Evolutionary conservation across 2,113 vertebrate genomes (phyloP).

Genomic region (Peromyscus leucopus): DNA sequence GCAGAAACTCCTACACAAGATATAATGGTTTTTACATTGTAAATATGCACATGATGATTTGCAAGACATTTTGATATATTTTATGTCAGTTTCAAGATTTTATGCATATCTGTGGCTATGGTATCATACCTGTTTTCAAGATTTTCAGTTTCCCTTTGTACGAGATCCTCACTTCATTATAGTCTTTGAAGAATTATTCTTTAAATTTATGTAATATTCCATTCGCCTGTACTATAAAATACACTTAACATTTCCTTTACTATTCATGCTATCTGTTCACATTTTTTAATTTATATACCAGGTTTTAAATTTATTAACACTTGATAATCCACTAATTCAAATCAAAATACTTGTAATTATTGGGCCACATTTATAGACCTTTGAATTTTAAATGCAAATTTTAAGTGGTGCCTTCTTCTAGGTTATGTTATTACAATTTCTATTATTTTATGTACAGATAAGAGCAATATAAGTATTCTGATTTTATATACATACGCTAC

Average conservation of each 20-base stretch:
- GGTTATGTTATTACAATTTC: fast-evolving
- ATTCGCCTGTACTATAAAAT: background rate
- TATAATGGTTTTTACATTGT: too few species aligned
- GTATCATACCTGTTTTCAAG: too few species aligned
- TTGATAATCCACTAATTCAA: conserved; percentile 39
- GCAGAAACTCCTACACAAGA: too few species aligned
- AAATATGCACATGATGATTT: too few species aligned
- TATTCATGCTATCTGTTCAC: background rate
- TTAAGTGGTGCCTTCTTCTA: background rate
- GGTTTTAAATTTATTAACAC: background rate
- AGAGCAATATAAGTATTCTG: background rate
- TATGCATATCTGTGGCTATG: too few species aligned
- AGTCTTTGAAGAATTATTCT: background rate
- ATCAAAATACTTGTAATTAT: background rate
- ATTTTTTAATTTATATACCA: background rate
- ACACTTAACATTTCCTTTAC: background rate
- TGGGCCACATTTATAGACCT: background rate
- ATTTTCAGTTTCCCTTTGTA: too few species aligned
- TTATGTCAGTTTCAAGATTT: too few species aligned
- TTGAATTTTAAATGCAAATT: background rate
- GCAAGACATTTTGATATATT: too few species aligned
- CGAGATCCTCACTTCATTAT: background rate
- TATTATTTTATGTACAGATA: background rate
- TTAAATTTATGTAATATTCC: conserved; percentile 7
- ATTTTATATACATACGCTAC: conserved; percentile 28